Conservation (phyloP, 2,797 vertebrate species). For the Notamacropus eugenii region DNA sequence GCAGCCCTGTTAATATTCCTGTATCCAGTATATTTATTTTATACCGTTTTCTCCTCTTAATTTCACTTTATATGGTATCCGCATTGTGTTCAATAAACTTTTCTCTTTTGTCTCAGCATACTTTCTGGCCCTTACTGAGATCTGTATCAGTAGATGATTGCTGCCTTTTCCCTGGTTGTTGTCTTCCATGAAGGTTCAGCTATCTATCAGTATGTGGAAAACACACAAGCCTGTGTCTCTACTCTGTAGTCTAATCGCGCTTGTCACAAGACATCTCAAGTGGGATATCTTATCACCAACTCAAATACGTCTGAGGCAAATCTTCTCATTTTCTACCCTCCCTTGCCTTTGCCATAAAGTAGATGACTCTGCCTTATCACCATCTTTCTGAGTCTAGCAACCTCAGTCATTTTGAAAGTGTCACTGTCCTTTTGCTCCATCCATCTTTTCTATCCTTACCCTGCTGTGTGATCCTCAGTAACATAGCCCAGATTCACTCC, state of each 20-base stretch:
- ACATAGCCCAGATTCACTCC: background rate
- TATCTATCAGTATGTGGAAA: background rate
- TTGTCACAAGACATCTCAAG: background rate
- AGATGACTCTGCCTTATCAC: background rate
- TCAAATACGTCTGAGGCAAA: background rate
- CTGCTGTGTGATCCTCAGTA: background rate
- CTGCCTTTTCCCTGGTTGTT: background rate
- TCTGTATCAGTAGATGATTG: background rate
- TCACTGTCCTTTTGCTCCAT: background rate
- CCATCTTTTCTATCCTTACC: background rate
- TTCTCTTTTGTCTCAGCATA: background rate
- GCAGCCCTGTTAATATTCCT: background rate
- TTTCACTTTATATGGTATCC: background rate
- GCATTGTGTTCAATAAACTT: background rate
- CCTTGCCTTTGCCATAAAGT: background rate
- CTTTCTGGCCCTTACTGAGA: background rate
- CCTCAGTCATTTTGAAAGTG: conserved; percentile 9
- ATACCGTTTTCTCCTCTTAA: background rate
- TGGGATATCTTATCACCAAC: background rate
- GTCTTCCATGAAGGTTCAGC: background rate
- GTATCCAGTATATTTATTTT: background rate
- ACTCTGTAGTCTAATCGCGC: background rate
- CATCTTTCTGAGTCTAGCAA: background rate
- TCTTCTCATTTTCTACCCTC: background rate
- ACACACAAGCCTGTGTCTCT: background rate